Conservation (phyloP, 1,140 invertebrate species). For the Cherax destructor region DNA sequence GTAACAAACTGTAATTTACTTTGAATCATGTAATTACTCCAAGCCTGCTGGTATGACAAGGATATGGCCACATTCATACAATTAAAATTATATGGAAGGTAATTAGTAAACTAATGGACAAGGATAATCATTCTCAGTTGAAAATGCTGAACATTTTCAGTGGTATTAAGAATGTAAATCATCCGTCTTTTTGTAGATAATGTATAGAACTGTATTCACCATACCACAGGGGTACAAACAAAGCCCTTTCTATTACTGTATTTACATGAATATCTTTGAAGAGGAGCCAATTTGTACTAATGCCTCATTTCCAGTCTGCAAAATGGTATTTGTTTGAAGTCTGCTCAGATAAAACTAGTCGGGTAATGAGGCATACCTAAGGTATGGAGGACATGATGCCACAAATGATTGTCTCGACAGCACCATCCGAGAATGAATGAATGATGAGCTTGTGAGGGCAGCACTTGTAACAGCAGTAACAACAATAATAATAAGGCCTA, state of each 20-base stretch:
- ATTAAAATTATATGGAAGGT: background rate
- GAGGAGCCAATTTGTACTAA: background rate
- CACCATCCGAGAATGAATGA: constrained; percentile 34
- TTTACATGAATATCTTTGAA: background rate
- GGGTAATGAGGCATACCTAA: constrained; percentile 1
- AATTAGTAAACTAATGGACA: background rate
- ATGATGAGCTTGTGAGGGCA: constrained; percentile 29
- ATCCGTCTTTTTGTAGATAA: background rate
- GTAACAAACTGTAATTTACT: too few relatives aligned
- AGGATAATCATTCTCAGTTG: background rate
- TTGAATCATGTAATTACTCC: too few relatives aligned
- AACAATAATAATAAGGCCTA: constrained; percentile 32
- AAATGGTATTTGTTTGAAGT: background rate
- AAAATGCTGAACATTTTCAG: background rate
- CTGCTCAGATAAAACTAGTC: background rate
- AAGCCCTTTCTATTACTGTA: background rate
- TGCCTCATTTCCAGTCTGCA: background rate
- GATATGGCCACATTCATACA: background rate
- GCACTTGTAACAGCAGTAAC: constrained; percentile 34
- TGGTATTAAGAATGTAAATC: background rate
- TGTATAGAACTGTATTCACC: background rate
- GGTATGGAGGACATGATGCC: background rate
- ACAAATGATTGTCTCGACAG: constrained; percentile 33
- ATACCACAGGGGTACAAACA: background rate
- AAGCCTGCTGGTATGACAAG: background rate